phyloP scores from a whole-genome alignment of 2,888 invertebrate genomes.

The Drosophila birchii region DNA sequence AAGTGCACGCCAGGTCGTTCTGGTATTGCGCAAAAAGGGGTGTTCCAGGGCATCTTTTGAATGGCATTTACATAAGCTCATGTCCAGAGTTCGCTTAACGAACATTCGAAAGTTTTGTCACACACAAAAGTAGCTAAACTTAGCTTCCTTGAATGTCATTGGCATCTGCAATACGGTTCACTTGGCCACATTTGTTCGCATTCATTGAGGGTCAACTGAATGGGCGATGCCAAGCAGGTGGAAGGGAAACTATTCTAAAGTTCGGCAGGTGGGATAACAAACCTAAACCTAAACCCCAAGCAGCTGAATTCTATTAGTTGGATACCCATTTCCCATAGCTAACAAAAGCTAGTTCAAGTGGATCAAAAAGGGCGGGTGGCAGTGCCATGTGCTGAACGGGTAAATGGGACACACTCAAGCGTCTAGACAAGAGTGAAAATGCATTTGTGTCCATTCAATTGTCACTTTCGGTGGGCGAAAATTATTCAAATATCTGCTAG shows the following conservation, averaged over 20 bases:
- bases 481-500: constrained; percentile 11
- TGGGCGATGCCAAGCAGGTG: neutral
- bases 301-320: constrained; percentile 13
- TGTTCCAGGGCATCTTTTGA: neutral
- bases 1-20: constrained; percentile 31
- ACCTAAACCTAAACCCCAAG: neutral
- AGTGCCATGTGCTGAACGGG: constrained; percentile 17
- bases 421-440: constrained; percentile 43
- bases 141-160: constrained; percentile 39
- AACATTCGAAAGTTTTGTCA: constrained; percentile 33
- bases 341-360: constrained; percentile 29
- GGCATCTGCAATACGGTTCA: constrained; percentile 40
- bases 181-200: constrained; percentile 27
- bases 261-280: constrained; percentile 34
- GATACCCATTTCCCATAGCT: constrained; percentile 6
- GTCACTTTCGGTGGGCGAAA: constrained; percentile 10
- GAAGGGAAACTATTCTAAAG: neutral
- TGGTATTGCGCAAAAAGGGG: constrained; percentile 35
- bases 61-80: constrained; percentile 36
- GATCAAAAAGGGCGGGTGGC: constrained; percentile 8
- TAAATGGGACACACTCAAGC: constrained; percentile 19
- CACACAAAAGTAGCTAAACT: constrained; percentile 52
- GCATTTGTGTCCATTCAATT: constrained; percentile 31
- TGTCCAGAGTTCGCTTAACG: constrained; percentile 5
- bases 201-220: constrained; percentile 17